Conservation (phyloP, 2,888 invertebrate genomes). For the Noctua janthe region DNA sequence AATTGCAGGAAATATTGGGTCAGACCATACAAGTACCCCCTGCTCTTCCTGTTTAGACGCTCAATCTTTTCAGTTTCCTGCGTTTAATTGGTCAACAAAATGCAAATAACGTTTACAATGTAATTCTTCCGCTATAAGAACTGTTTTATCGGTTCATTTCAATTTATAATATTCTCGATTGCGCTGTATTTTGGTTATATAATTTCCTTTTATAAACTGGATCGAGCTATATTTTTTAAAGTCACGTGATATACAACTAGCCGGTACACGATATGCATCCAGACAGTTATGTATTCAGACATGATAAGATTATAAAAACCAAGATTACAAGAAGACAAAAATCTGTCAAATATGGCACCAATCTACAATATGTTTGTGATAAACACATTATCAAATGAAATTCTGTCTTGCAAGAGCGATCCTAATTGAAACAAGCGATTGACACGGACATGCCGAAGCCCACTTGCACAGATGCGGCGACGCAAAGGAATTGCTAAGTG, state of each 20-base stretch:
- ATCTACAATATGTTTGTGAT: neutral
- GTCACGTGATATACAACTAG: constrained; percentile 9
- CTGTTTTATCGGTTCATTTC: constrained; percentile 35
- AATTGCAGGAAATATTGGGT: constrained; percentile 77
- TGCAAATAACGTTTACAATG: constrained; percentile 59
- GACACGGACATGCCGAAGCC: constrained; percentile 21
- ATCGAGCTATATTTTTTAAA: constrained; percentile 40
- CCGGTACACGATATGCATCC: neutral
- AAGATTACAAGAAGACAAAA: neutral
- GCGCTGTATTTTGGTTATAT: constrained; percentile 27
- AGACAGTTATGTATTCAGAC: neutral
- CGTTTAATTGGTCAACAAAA: constrained; percentile 56
- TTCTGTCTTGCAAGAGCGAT: constrained; percentile 2
- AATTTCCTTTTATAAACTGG: constrained; percentile 33
- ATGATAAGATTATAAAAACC: constrained; percentile 9
- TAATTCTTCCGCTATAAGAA: constrained; percentile 49
- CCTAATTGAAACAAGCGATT: constrained; percentile 19
- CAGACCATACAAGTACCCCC: constrained; percentile 57
- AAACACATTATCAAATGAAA: constrained; percentile 7
- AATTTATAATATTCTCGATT: constrained; percentile 27
- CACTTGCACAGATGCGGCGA: constrained; percentile 35
- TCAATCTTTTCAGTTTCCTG: constrained; percentile 63
- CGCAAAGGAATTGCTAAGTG: constrained; percentile 64
- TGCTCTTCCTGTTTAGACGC: constrained; percentile 63
- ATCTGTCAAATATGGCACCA: too few species aligned